Base-by-base conservation (phyloP, 64 coral and sea anemone species). In the Montipora foliosa region DNA sequence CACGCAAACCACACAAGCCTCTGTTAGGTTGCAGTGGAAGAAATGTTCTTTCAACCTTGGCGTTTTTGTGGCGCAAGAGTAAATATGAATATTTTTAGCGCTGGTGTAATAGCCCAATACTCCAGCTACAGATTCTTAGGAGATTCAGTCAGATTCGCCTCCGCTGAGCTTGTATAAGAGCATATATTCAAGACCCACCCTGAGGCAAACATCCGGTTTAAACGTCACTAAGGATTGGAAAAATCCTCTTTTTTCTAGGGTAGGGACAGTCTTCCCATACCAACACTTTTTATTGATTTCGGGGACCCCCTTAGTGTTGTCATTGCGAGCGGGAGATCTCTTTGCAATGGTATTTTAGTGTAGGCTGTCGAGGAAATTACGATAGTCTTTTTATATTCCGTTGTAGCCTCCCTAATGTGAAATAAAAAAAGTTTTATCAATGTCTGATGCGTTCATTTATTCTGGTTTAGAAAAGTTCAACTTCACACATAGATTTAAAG, bases 221-320 rank as follows among this genome's bases (percentile, higher is more conserved):
- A 72, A 72, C 69, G 17, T 72, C 17, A 37, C 37, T 37, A 37
- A 37, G 37, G 37, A 37, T 37, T 37, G 37, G 37, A 37, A 37
- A 37, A 37, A 37, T 37, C 37, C 37, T 37, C 37, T 0, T 72
- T 5, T 72, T 17, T 24, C 69, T 4, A 19, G 69, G 69, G 69
- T 72, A 72, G 20, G 69, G 69, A n/a, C n/a, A 72, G 69, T 72
- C n/a, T 24, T 72, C 17, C 69, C 69, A 72, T 72, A 72, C 16
- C 10, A 72, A 17, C 16, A 20, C 69, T 72, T 72, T 1, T 72
- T 72, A 20, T 72, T 17, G 8, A 17, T 19, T 17, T 72, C 68
- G 68, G 68, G 68, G 24, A 4, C 68, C 68, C n/a, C 68, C 68
- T 37, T 37, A 37, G 29, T 37, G 29, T 37, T 49, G 70, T 37